Evolutionary conservation across 2,113 vertebrate genomes (phyloP).

Genomic region (Brachionichthys hirsutus): DNA sequence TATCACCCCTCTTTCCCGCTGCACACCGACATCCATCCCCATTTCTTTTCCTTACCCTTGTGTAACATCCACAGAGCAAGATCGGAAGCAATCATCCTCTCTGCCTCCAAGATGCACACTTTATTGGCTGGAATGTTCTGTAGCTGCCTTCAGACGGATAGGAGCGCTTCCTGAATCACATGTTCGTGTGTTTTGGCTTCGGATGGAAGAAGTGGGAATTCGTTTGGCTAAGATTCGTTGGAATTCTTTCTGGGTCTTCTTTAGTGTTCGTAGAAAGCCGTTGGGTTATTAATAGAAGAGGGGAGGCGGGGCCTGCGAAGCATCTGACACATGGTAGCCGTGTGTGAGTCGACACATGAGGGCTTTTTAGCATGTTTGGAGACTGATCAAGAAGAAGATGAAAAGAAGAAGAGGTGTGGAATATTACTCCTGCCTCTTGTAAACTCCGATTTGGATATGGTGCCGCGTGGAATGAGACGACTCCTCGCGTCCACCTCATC

Average conservation of each 20-base stretch:
- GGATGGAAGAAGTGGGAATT: too few species aligned
- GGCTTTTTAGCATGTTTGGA: too few species aligned
- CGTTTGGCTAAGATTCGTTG: too few species aligned
- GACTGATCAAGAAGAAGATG: too few species aligned
- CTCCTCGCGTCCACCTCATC: conserved; percentile 11
- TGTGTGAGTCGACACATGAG: neutral
- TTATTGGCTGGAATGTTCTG: conserved; percentile 26
- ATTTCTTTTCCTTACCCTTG: neutral
- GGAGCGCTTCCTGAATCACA: neutral
- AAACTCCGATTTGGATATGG: conserved; percentile 6
- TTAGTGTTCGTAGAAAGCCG: neutral
- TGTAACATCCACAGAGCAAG: conserved; percentile 11
- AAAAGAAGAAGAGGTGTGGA: too few species aligned
- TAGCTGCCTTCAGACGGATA: neutral
- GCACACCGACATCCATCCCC: conserved; percentile 16
- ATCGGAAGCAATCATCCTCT: conserved; percentile 29
- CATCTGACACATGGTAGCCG: conserved; percentile 29
- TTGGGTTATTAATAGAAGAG: conserved; percentile 23
- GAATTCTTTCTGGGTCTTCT: too few species aligned
- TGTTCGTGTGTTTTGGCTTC: too few species aligned
- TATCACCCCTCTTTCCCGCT: conserved; percentile 38
- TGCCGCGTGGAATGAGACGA: conserved; percentile 3
- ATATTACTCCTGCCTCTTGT: too few species aligned
- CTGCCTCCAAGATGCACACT: too few species aligned
- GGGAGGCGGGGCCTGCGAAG: neutral